Evolutionary conservation across 2,888 invertebrate genomes (phyloP).

Genomic region (Oxyscelio sp.): DNA sequence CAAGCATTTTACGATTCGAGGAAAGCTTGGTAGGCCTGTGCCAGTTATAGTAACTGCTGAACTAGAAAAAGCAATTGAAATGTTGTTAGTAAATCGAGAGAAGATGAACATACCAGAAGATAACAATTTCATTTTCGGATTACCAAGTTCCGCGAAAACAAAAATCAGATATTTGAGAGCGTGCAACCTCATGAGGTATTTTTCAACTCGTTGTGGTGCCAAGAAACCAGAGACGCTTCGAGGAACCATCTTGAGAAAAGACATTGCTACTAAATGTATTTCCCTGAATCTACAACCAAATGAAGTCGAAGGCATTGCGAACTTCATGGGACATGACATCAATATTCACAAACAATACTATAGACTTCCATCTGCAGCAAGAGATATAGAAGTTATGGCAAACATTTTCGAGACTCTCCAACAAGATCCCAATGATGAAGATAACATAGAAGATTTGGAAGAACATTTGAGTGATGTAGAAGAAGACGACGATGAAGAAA

Average conservation of each 20-base stretch:
- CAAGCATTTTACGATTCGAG: no score
- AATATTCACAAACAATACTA: constrained; percentile 48
- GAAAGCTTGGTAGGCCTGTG: constrained; percentile 26
- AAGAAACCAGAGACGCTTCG: constrained; percentile 59
- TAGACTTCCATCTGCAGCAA: constrained; percentile 19
- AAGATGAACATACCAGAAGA: no score
- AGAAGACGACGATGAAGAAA: not conserved
- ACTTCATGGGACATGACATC: constrained; percentile 59
- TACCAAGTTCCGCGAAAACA: not conserved
- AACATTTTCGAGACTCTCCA: not conserved
- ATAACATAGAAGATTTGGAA: not conserved
- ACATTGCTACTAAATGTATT: constrained; percentile 70
- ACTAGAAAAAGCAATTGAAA: constrained; percentile 8
- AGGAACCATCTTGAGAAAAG: constrained; percentile 68
- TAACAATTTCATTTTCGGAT: constrained; percentile 67
- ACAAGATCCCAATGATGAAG: no score
- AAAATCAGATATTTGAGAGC: constrained; percentile 42
- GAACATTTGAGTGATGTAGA: not conserved
- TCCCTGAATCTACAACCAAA: constrained; percentile 43
- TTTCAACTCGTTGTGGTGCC: constrained; percentile 57
- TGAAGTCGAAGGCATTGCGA: constrained; percentile 35
- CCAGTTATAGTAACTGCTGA: constrained; percentile 48
- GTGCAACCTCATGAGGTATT: constrained; percentile 61
- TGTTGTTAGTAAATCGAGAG: no score
- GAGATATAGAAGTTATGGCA: constrained; percentile 12